A percentile compares a stretch with the other conserved stretches of the same genome.
phyloP scores from a whole-genome alignment of 1,140 invertebrate genomes.

The Trissolcus basalis region DNA sequence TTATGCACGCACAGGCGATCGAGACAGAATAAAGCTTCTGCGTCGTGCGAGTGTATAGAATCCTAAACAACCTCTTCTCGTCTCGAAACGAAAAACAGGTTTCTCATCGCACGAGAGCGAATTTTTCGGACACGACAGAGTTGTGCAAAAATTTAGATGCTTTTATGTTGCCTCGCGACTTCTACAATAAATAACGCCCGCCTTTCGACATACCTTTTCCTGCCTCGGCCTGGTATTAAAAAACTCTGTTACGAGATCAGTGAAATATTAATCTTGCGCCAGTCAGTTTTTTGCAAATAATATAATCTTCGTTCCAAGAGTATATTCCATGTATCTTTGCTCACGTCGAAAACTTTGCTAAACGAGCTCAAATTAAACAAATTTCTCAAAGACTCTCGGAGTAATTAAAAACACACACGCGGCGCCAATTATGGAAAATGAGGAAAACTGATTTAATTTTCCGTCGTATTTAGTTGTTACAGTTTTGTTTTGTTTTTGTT shows the following conservation, averaged over 20 bases:
- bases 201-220: neutral
- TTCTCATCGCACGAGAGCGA: slow-evolving; percentile 48
- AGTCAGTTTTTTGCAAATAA: slow-evolving; percentile 6
- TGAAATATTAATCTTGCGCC: slow-evolving; percentile 6
- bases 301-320: no score
- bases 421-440: slow-evolving; percentile 1
- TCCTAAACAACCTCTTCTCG: slow-evolving; percentile 58
- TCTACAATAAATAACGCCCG: slow-evolving; percentile 1
- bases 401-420: slow-evolving; percentile 7
- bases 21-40: slow-evolving; percentile 56
- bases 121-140: slow-evolving; percentile 42
- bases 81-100: slow-evolving; percentile 53
- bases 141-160: slow-evolving; percentile 39
- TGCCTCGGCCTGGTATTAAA: no score
- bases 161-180: slow-evolving; percentile 7
- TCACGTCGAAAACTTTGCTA: no score
- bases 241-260: no score
- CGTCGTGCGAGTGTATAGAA: slow-evolving; percentile 46
- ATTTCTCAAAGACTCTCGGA: neutral
- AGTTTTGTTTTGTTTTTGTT: no score
- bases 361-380: no score
- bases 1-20: slow-evolving; percentile 55
- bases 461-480: no score
- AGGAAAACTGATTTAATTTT: neutral
- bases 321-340: no score